Evolutionary conservation across 2,113 vertebrate genomes (phyloP).

Genomic region (Solea solea): DNA sequence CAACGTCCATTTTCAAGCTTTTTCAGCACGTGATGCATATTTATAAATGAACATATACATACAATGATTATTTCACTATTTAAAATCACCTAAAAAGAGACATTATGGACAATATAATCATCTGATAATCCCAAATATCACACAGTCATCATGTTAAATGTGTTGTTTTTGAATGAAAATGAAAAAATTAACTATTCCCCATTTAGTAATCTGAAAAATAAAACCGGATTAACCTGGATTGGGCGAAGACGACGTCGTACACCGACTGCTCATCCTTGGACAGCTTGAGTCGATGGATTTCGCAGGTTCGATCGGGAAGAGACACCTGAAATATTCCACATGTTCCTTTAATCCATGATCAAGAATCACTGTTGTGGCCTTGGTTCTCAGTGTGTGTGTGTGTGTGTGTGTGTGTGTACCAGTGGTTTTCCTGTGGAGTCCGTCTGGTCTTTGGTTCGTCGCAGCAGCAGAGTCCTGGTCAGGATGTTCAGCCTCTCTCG

Average conservation of each 20-base stretch:
- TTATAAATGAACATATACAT: no score
- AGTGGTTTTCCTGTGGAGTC: constrained; percentile 90
- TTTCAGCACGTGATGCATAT: no score
- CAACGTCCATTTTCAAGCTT: no score
- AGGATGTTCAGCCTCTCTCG: constrained; percentile 91
- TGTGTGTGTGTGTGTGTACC: constrained; percentile 73
- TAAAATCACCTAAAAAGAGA: no score
- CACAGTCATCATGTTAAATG: no score
- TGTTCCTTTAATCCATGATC: not conserved
- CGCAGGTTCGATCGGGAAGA: constrained; percentile 85
- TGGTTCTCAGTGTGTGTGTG: not conserved
- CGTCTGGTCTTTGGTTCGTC: constrained; percentile 89
- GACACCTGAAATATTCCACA: constrained; percentile 79
- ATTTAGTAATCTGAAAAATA: not conserved
- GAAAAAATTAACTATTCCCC: no score
- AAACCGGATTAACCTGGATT: constrained; percentile 83
- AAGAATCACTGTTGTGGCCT: not conserved
- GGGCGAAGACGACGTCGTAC: constrained; percentile 90
- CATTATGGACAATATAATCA: no score
- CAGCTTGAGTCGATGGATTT: constrained; percentile 87
- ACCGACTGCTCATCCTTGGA: constrained; percentile 88
- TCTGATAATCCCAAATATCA: no score
- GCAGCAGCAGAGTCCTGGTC: constrained; percentile 88
- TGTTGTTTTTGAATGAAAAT: no score
- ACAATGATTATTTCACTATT: no score